phyloP scores from a whole-genome alignment of 2,113 vertebrate genomes.

The Ceyx cyanopectus region DNA sequence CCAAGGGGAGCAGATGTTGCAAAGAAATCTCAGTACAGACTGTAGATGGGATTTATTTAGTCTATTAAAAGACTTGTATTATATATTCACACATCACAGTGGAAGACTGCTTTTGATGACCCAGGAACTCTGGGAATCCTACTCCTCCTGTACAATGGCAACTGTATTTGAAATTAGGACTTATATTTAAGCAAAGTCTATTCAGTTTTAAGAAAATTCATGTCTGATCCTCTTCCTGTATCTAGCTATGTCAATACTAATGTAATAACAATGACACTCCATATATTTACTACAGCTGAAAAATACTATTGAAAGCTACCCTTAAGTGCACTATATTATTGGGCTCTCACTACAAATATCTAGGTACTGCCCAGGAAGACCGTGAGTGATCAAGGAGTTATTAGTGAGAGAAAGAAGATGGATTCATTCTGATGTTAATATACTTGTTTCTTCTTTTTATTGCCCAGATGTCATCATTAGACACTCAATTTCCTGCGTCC shows the following conservation, averaged over 20 bases:
- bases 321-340: not conserved
- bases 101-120: not conserved
- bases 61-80: not conserved
- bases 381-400: not conserved
- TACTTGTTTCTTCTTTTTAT: not conserved
- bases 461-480: not conserved
- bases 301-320: not conserved
- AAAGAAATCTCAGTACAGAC: not conserved
- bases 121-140: not conserved
- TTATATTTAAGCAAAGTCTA: not conserved
- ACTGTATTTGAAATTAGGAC: slow-evolving; percentile 21
- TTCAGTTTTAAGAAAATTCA: not conserved
- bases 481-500: not conserved
- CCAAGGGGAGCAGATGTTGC: not conserved
- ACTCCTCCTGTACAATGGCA: not conserved
- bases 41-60: not conserved
- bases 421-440: not conserved
- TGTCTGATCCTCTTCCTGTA: not conserved
- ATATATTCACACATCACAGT: not conserved
- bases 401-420: not conserved
- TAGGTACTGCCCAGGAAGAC: not conserved
- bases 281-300: not conserved
- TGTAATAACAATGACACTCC: not conserved
- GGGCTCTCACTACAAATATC: not conserved
- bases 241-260: not conserved